Evolutionary conservation across 2,888 invertebrate genomes (phyloP).

Genomic region (Cistogaster globosa): DNA sequence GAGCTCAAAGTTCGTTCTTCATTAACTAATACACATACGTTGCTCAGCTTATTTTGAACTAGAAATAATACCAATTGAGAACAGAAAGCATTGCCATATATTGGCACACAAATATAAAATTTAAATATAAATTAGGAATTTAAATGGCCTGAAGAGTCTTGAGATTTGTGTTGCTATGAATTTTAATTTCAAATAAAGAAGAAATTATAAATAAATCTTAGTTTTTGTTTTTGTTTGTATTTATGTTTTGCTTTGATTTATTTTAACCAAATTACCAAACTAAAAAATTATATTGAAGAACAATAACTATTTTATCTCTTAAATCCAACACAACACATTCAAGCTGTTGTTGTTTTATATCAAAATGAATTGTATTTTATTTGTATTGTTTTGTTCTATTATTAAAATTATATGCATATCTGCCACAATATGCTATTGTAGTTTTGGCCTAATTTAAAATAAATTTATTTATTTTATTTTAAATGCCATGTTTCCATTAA

Average conservation of each 20-base stretch:
- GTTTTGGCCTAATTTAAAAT: slow-evolving; percentile 23
- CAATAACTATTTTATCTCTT: slow-evolving; percentile 6
- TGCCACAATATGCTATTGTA: neutral
- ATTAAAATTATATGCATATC: neutral
- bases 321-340: slow-evolving; percentile 1
- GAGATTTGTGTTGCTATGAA: neutral
- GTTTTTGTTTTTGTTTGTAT: neutral
- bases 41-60: too few relatives aligned
- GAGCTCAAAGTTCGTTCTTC: too few relatives aligned
- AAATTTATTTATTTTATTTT: slow-evolving; percentile 23
- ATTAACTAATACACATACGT: too few relatives aligned
- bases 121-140: neutral
- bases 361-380: slow-evolving; percentile 15
- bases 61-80: too few relatives aligned
- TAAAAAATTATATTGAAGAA: slow-evolving; percentile 1
- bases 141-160: neutral
- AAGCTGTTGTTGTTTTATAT: neutral
- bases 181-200: neutral
- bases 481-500: neutral
- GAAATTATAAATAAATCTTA: neutral
- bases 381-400: slow-evolving; percentile 3
- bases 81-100: too few relatives aligned
- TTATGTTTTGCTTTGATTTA: neutral
- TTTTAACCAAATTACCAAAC: slow-evolving; percentile 15
- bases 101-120: neutral